phyloP scores from a whole-genome alignment of 53 echinoderm and acorn worm genomes.

The Mesocentrotus franciscanus region DNA sequence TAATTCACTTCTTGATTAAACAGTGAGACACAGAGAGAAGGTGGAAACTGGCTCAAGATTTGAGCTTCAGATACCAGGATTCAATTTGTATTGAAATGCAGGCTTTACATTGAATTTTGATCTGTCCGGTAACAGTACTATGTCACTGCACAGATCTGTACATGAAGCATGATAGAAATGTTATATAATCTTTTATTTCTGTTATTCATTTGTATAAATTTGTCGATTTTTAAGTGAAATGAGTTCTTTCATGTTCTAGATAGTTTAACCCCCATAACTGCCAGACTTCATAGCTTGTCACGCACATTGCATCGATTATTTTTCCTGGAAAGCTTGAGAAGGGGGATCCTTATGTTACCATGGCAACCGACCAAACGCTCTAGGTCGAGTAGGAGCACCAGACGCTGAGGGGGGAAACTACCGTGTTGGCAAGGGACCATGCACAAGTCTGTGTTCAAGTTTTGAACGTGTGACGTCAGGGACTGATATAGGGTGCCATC shows the following conservation, averaged over 20 bases:
- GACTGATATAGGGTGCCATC: not conserved
- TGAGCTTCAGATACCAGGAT: not conserved
- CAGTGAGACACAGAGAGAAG: not conserved
- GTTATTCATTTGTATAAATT: no score
- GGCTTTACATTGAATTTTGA: not conserved
- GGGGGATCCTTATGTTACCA: constrained; percentile 12
- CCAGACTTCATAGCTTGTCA: not conserved
- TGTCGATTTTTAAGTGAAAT: no score
- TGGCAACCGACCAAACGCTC: constrained; percentile 55
- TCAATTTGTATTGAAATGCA: not conserved
- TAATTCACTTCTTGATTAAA: not conserved
- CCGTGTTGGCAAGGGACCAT: constrained; percentile 17
- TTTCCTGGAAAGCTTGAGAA: constrained; percentile 27
- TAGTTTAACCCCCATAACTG: not conserved
- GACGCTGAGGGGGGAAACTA: not conserved
- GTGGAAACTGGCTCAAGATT: not conserved
- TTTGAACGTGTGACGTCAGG: constrained; percentile 28
- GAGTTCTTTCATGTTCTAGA: not conserved
- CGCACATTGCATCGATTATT: not conserved
- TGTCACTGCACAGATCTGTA: not conserved
- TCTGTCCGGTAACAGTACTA: not conserved
- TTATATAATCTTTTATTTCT: not conserved
- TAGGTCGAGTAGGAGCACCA: constrained; percentile 18
- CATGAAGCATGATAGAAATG: not conserved
- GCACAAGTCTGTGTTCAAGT: not conserved